A percentile compares a stretch with the other conserved stretches of the same genome.
Evolutionary conservation across 2,797 vertebrate genomes (phyloP).

Genomic region (Xiphorhynchus erythropygius): DNA sequence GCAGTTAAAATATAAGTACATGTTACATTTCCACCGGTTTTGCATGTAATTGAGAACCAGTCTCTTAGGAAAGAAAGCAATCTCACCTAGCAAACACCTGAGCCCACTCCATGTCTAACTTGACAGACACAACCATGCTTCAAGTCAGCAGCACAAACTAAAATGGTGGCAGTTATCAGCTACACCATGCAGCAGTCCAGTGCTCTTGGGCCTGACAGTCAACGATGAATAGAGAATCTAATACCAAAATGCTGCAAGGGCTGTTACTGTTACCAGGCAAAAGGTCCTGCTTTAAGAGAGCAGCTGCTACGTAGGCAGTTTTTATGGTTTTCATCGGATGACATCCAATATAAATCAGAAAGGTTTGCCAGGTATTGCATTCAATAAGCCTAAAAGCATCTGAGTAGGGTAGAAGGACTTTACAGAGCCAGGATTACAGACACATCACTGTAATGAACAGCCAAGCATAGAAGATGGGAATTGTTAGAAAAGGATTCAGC

Average conservation of each 20-base stretch:
- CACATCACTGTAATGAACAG: background rate
- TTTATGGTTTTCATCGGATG: background rate
- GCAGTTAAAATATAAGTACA: background rate
- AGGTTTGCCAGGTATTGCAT: slow-evolving; percentile 25
- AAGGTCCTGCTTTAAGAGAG: slow-evolving; percentile 17
- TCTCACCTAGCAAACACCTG: slow-evolving; percentile 11
- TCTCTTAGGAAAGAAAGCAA: background rate
- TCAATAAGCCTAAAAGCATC: slow-evolving; percentile 23
- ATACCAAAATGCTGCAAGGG: background rate
- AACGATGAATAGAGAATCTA: background rate
- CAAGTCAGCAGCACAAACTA: slow-evolving; percentile 35
- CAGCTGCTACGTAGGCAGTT: background rate
- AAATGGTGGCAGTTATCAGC: background rate
- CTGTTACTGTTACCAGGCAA: background rate
- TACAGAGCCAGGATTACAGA: background rate
- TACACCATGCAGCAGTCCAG: slow-evolving; percentile 1
- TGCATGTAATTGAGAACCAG: background rate
- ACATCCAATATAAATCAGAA: slow-evolving; percentile 14
- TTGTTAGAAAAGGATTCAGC: background rate
- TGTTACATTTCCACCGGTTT: background rate
- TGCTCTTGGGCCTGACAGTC: background rate
- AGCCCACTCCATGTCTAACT: background rate
- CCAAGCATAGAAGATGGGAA: background rate
- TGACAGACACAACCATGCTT: background rate
- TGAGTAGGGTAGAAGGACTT: background rate